Evolutionary conservation across 2,888 invertebrate genomes (phyloP).

Genomic region (Caenorhabditis imperialis): DNA sequence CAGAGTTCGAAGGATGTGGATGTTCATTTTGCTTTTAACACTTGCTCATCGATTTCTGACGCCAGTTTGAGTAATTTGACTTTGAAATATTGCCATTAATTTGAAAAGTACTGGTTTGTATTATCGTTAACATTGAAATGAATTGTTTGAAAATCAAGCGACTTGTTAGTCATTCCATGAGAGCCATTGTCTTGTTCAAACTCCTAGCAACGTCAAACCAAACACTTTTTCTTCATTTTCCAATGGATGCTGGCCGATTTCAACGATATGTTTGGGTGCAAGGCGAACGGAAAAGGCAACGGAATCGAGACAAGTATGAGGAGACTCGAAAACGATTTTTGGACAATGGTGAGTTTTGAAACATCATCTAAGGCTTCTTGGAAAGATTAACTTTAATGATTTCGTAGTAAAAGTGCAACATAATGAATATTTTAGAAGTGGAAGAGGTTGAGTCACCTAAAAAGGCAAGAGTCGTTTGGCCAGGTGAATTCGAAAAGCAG

Average conservation of each 20-base stretch:
- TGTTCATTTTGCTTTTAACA: background rate
- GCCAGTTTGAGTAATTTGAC: too few relatives aligned
- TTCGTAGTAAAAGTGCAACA: too few relatives aligned
- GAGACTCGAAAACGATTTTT: conserved; percentile 23
- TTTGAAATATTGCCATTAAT: too few relatives aligned
- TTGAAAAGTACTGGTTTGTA: too few relatives aligned
- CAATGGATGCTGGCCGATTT: conserved; percentile 38
- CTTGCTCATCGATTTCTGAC: conserved; percentile 5
- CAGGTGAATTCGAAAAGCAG: conserved; percentile 51
- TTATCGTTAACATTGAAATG: too few relatives aligned
- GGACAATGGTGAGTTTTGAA: conserved; percentile 24
- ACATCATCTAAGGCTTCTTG: background rate
- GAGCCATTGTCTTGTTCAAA: too few relatives aligned
- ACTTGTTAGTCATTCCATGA: too few relatives aligned
- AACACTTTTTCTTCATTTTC: too few relatives aligned
- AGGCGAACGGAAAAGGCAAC: conserved; percentile 30
- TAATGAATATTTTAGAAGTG: conserved; percentile 23
- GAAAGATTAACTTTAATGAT: background rate
- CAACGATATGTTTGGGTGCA: conserved; percentile 53
- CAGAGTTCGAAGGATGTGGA: conserved; percentile 2
- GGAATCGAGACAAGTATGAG: conserved; percentile 45
- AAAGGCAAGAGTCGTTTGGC: conserved; percentile 38
- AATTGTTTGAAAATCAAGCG: too few relatives aligned
- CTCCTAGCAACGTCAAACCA: too few relatives aligned
- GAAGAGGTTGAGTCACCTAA: conserved; percentile 29